A percentile compares a stretch with the other conserved stretches of the same genome.
Conservation (phyloP, 2,888 invertebrate species). For the Calameuta pallipes region DNA sequence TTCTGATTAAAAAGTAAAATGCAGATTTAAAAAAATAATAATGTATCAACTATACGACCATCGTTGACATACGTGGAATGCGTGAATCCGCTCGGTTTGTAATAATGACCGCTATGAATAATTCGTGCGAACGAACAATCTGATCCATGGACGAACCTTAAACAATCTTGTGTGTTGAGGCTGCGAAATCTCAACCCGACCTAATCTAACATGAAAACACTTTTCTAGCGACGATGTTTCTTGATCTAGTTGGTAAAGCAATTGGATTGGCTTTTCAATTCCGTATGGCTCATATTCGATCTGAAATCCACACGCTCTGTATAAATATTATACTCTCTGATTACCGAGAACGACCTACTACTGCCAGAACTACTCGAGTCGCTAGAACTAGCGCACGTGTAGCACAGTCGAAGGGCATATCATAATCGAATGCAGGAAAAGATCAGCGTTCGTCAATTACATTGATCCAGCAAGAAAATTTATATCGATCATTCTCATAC, state of each 20-base stretch:
- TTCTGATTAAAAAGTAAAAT: conserved; percentile 8
- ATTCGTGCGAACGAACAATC: background rate
- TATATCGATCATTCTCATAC: background rate
- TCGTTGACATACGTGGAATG: background rate
- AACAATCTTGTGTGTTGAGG: background rate
- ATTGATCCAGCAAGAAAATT: background rate
- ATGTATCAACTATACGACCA: background rate
- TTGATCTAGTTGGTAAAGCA: background rate
- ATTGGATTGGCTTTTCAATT: background rate
- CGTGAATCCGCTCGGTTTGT: background rate
- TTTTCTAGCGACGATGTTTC: background rate
- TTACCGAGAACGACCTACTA: conserved; percentile 44
- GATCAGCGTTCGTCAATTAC: background rate
- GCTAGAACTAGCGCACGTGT: background rate
- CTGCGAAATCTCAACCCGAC: background rate
- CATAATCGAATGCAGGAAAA: background rate
- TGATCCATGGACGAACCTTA: background rate
- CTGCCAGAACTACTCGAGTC: background rate
- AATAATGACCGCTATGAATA: background rate
- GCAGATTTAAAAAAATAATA: background rate
- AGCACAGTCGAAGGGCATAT: background rate
- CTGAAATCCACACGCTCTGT: conserved; percentile 27
- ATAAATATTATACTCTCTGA: conserved; percentile 46
- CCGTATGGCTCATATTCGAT: background rate
- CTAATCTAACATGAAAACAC: background rate